Percentiles rank a stretch among this genome's conserved stretches.
Conservation (phyloP, 1,140 invertebrate genomes). For the Myzus persicae region DNA sequence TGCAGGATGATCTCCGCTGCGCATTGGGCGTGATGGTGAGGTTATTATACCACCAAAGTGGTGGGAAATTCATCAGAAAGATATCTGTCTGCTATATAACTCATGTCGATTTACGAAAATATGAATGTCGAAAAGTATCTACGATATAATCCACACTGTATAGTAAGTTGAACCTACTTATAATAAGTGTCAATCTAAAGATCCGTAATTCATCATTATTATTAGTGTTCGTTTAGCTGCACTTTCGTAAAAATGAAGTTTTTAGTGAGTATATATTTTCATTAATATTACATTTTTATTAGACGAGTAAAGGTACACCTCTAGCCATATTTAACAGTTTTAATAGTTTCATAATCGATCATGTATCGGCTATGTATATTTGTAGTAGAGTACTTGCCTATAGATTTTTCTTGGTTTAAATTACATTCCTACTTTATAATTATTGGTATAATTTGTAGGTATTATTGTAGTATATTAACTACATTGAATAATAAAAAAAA, state of each 20-base stretch:
- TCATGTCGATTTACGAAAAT: not conserved
- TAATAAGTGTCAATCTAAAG: not conserved
- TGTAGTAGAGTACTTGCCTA: too few species aligned
- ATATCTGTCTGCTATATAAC: not conserved
- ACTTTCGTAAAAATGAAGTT: conserved; percentile 20
- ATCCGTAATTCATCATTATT: not conserved
- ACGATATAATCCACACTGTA: not conserved
- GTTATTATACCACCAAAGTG: too few species aligned
- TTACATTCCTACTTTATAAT: too few species aligned
- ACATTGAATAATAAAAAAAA: too few species aligned
- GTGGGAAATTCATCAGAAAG: not conserved
- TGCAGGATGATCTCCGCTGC: not conserved
- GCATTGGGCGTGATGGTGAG: not conserved
- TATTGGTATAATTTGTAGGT: too few species aligned
- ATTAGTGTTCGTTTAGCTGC: not conserved
- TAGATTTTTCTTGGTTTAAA: too few species aligned
- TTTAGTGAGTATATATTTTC: conserved; percentile 10
- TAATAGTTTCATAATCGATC: too few species aligned
- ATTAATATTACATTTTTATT: not conserved
- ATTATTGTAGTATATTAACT: too few species aligned
- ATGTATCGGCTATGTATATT: too few species aligned
- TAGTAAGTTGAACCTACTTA: too few species aligned
- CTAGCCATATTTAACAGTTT: not conserved
- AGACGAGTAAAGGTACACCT: too few species aligned
- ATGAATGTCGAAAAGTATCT: not conserved